Percentiles rank a stretch among this genome's conserved stretches.
These are phyloP conservation scores for Nerophis lumbriciformis DNA, from an alignment of 2,113 vertebrate species.

Conservation along the genomic window DNA sequence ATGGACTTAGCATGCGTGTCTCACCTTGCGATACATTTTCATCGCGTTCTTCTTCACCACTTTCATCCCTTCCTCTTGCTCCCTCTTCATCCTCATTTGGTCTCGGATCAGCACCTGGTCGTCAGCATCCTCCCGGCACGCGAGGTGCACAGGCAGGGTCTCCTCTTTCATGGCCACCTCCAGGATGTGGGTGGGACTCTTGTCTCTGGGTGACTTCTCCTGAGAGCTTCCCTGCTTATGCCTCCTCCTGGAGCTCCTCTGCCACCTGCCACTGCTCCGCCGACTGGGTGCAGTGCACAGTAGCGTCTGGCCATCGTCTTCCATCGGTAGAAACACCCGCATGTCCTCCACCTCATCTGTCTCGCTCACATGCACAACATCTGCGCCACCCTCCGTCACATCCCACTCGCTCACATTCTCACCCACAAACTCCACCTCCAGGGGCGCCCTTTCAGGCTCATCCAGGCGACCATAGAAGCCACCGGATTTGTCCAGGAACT, in stretches of 20 bases:
- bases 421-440: conserved; percentile 7
- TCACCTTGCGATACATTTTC: conserved; percentile 70
- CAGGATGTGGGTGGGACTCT: conserved; percentile 4
- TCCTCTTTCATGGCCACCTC: conserved; percentile 18
- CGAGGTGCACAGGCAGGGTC: conserved; percentile 42
- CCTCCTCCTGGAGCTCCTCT: conserved; percentile 62
- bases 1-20: conserved; percentile 9
- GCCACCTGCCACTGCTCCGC: conserved; percentile 62
- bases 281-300: conserved; percentile 58
- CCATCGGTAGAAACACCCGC: conserved; percentile 41
- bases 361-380: neutral
- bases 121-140: conserved; percentile 32
- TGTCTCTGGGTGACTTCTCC: conserved; percentile 2
- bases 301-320: conserved; percentile 63
- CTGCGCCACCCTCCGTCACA: conserved; percentile 1
- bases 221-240: conserved; percentile 37
- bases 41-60: conserved; percentile 60
- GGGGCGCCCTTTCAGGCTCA: conserved; percentile 39
- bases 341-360: conserved; percentile 36
- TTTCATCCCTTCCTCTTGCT: conserved; percentile 58
- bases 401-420: neutral
- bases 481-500: conserved; percentile 67
- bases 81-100: conserved; percentile 41
- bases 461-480: conserved; percentile 73
- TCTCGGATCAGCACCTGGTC: conserved; percentile 53